These are phyloP conservation scores for Watsonalla binaria DNA, from an alignment of 2,888 invertebrate species.

Conservation along the genomic window DNA sequence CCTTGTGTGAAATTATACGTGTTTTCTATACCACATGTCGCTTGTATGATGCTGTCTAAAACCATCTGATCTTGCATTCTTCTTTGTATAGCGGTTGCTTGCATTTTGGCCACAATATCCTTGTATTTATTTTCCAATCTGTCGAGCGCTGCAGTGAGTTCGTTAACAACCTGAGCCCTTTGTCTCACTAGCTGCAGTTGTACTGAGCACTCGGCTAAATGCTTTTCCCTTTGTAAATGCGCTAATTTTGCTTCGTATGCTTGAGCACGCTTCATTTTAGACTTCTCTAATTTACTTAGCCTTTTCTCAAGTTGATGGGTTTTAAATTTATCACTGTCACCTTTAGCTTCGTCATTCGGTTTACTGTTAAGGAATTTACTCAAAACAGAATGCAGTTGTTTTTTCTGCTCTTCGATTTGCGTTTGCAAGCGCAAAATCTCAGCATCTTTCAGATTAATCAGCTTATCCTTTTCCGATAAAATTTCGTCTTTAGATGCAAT, in stretches of 20 bases:
- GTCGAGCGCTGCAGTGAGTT: slow-evolving; percentile 46
- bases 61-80: slow-evolving; percentile 63
- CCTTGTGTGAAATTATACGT: background rate
- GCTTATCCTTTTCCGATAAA: slow-evolving; percentile 42
- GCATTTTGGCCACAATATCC: slow-evolving; percentile 63
- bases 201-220: slow-evolving; percentile 55
- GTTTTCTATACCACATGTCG: slow-evolving; percentile 42
- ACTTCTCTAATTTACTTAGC: slow-evolving; percentile 54
- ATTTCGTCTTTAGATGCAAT: slow-evolving; percentile 29
- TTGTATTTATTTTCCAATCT: slow-evolving; percentile 67
- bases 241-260: slow-evolving; percentile 53
- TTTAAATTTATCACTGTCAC: slow-evolving; percentile 31
- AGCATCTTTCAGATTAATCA: slow-evolving; percentile 41
- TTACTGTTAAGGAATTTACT: slow-evolving; percentile 38
- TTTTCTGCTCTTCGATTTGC: slow-evolving; percentile 46
- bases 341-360: slow-evolving; percentile 28
- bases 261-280: slow-evolving; percentile 45
- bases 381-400: slow-evolving; percentile 37
- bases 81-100: slow-evolving; percentile 64
- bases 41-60: slow-evolving; percentile 57
- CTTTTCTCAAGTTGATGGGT: slow-evolving; percentile 51
- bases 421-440: slow-evolving; percentile 43
- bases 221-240: slow-evolving; percentile 56
- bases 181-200: slow-evolving; percentile 61
- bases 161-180: slow-evolving; percentile 54